Conservation (phyloP, 2,888 invertebrate species). For the Prosopocoilus inquinatus region DNA sequence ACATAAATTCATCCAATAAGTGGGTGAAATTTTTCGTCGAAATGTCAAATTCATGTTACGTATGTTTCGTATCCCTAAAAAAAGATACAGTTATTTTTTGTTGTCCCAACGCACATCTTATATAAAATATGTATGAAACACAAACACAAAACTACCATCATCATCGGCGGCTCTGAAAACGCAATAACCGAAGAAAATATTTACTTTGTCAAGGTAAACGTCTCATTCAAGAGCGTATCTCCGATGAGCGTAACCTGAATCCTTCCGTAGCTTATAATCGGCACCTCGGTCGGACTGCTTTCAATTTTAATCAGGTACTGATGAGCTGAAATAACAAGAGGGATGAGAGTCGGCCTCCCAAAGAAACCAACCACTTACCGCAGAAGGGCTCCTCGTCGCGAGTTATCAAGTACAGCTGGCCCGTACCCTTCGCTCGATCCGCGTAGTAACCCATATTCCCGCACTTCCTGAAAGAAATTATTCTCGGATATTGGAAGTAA, state of each 20-base stretch:
- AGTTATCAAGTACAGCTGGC: constrained; percentile 85
- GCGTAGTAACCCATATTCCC: constrained; percentile 95
- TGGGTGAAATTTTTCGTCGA: too few species aligned
- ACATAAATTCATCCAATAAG: too few species aligned
- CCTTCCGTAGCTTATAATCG: constrained; percentile 74
- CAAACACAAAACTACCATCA: too few species aligned
- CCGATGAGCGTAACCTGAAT: constrained; percentile 77
- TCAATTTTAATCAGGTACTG: constrained; percentile 83
- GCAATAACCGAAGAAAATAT: too few species aligned
- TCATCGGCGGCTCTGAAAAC: too few species aligned
- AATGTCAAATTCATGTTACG: too few species aligned
- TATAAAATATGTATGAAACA: too few species aligned
- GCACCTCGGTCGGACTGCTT: constrained; percentile 65
- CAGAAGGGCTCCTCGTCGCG: constrained; percentile 92
- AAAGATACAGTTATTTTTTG: too few species aligned
- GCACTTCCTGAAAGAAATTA: constrained; percentile 54
- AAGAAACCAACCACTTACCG: constrained; percentile 53
- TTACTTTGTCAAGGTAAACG: constrained; percentile 84
- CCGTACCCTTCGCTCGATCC: constrained; percentile 77
- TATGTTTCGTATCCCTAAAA: too few species aligned
- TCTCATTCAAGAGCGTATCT: constrained; percentile 80
- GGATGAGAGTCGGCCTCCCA: not conserved
- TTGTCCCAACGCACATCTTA: too few species aligned
- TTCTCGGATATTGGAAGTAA: constrained; percentile 11
- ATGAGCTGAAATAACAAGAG: constrained; percentile 61